These are phyloP conservation scores for Xenopus laevis DNA, from an alignment of 2,113 vertebrate species.

Conservation along the genomic window DNA sequence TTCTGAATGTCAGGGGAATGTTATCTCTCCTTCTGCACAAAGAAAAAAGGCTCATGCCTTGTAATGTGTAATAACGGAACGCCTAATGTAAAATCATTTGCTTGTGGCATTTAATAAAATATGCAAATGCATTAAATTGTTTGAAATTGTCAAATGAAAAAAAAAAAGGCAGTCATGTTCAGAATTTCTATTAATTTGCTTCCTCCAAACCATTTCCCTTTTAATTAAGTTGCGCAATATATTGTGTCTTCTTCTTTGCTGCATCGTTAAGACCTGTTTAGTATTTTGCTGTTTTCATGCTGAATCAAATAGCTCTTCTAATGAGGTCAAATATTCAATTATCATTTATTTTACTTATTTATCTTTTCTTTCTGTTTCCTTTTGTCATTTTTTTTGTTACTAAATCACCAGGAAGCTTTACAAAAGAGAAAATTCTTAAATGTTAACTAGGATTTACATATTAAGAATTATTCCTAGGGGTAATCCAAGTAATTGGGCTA, in stretches of 20 bases:
- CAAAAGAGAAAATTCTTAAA: no score
- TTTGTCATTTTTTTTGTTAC: no score
- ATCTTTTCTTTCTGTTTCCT: not conserved
- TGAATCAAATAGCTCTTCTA: not conserved
- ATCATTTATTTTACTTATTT: not conserved
- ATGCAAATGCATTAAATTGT: constrained; percentile 59
- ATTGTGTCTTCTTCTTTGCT: constrained; percentile 5
- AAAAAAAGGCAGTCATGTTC: constrained; percentile 47
- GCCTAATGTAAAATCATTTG: constrained; percentile 55
- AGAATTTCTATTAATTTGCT: constrained; percentile 53
- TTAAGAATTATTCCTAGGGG: no score
- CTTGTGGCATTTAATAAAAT: constrained; percentile 61
- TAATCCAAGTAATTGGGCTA: no score
- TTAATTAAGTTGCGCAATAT: constrained; percentile 35
- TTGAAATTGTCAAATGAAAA: constrained; percentile 51
- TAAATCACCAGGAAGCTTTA: no score
- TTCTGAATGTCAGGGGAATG: constrained; percentile 46
- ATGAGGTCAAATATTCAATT: not conserved
- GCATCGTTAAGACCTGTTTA: constrained; percentile 2
- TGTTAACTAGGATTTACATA: no score
- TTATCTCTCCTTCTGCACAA: constrained; percentile 57
- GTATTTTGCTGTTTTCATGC: not conserved
- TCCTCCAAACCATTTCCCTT: constrained; percentile 28
- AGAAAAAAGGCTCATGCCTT: constrained; percentile 40
- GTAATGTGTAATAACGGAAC: constrained; percentile 37